phyloP scores from a whole-genome alignment of 2,888 invertebrate genomes.

The Temnothorax unifasciatus region DNA sequence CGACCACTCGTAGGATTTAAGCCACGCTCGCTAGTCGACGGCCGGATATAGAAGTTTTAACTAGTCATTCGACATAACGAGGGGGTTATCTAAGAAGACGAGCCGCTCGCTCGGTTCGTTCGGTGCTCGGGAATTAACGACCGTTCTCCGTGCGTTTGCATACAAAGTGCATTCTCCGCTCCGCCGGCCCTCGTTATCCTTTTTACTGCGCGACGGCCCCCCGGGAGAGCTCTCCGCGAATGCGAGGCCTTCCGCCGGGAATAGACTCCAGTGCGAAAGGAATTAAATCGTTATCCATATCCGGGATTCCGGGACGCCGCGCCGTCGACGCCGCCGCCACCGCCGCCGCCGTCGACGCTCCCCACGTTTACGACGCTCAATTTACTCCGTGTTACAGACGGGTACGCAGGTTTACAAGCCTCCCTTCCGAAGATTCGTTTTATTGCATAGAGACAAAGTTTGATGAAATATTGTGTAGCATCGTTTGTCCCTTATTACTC shows the following conservation, averaged over 20 bases:
- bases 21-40: background rate
- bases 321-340: conserved; percentile 3
- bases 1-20: conserved; percentile 25
- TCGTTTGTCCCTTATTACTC: conserved; percentile 47
- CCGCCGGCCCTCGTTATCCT: conserved; percentile 66
- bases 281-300: conserved; percentile 55
- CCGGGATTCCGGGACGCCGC: conserved; percentile 47
- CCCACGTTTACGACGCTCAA: conserved; percentile 30
- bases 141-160: conserved; percentile 72
- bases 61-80: conserved; percentile 59
- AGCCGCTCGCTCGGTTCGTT: conserved; percentile 54
- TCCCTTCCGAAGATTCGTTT: conserved; percentile 35
- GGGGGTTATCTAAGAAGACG: conserved; percentile 55
- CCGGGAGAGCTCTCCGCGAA: conserved; percentile 32
- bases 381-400: conserved; percentile 33
- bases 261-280: conserved; percentile 50
- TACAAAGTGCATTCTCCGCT: conserved; percentile 73
- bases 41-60: conserved; percentile 47
- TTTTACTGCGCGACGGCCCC: conserved; percentile 61
- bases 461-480: conserved; percentile 47
- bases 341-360: conserved; percentile 9
- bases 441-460: conserved; percentile 17
- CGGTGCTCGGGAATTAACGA: conserved; percentile 64
- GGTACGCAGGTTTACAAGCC: conserved; percentile 34
- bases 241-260: conserved; percentile 45